Base-by-base conservation (phyloP, 2,888 invertebrate genomes). In the Chaitophorus viminalis region DNA sequence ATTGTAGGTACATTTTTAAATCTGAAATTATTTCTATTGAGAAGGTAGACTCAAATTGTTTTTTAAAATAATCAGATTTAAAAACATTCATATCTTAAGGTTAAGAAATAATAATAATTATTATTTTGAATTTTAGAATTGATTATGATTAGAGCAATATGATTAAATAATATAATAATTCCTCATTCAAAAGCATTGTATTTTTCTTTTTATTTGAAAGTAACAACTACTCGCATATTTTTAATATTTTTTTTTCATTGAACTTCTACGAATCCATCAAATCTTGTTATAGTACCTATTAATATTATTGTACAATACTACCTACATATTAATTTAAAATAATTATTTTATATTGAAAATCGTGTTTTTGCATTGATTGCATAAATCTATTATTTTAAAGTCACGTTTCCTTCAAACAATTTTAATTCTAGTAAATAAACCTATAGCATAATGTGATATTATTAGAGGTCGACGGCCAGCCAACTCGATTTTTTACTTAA, bases 381-480 rank as follows among this genome's bases (percentile, higher is more conserved):
- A 25, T 76, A 33, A 77, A 52, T 77, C 76, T 52, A 77, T 85
- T 85, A 85, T 85, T 68, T 76, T 68, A n/a, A 65, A 85, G 77
- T 77, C 77, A 77, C 68, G 84, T 77, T 77, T 77, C 68, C 46
- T 33, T 25, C 31, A 31, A 9, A 76, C 46, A 65, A 76, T 76
- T 46, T 74, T 9, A 65, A 76, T 39, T 36, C 33, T 25, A 72
- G 39, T 29, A 83, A 82, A 72, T n/a, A 82, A n/a, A 54, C 21
- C 17, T 72, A 52, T n/a, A n/a, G 29, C 3, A 68, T 29, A 70
- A 11, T 36, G 75, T 18, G 14, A 29, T 36, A 75, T 21, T 82
- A 39, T 46, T 70, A 60, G 84, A 76, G 84, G 84, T 84, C 76
- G 76, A 76, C 76, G 76, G 84, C 76, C 84, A 68, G n/a, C 9